Evolutionary conservation across 2,797 vertebrate species (phyloP).

Genomic region (Momotus momota): DNA sequence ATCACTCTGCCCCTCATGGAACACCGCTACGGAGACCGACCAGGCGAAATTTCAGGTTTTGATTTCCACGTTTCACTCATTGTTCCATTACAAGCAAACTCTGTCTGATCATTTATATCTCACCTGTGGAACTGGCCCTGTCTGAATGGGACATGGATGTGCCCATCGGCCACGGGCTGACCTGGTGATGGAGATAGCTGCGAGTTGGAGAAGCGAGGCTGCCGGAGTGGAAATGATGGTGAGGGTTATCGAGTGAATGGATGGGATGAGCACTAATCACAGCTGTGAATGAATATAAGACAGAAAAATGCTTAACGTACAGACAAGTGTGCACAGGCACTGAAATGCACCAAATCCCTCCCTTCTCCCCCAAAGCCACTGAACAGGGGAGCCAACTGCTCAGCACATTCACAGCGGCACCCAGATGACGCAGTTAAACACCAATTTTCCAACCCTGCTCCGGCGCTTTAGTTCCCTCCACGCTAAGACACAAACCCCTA

Average conservation of each 20-base stretch:
- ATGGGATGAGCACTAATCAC: conserved; percentile 99
- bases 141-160: conserved; percentile 93
- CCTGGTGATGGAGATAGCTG: conserved; percentile 93
- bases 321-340: conserved; percentile 36
- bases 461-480: not conserved
- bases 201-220: conserved; percentile 93
- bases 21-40: not conserved
- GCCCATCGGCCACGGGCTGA: conserved; percentile 86
- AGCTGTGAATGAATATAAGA: conserved; percentile 93
- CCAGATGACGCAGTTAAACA: not conserved
- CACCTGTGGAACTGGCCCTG: conserved; percentile 97
- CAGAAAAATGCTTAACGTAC: conserved; percentile 80
- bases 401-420: not conserved
- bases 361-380: not conserved
- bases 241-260: conserved; percentile 99
- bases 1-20: accelerated
- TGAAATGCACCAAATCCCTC: not conserved
- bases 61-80: not conserved
- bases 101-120: conserved; percentile 70
- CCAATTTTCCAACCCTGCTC: not conserved
- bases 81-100: not conserved
- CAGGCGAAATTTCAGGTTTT: not conserved
- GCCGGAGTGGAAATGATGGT: conserved; percentile 99
- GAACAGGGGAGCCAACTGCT: not conserved
- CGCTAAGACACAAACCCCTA: not conserved